Evolutionary conservation across 1,140 invertebrate genomes (phyloP).

Genomic region (Drosophila insularis): DNA sequence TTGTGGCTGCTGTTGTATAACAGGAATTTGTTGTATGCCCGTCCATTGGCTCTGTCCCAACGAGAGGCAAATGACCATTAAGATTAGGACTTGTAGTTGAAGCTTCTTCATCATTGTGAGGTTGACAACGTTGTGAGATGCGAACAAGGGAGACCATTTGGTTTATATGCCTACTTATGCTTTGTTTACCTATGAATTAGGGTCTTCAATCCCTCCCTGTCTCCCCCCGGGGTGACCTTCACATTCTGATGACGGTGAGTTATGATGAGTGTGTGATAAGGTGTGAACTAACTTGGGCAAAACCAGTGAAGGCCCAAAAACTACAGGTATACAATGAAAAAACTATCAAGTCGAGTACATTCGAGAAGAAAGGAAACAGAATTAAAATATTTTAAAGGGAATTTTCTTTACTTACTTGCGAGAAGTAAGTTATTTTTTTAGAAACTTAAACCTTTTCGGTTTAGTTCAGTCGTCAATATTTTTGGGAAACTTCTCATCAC

Average conservation of each 20-base stretch:
- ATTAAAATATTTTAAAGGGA: too few species aligned
- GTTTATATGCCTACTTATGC: slow-evolving; percentile 54
- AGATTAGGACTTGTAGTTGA: slow-evolving; percentile 31
- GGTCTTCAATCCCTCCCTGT: not conserved
- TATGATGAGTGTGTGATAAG: not conserved
- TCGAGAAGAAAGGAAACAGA: not conserved
- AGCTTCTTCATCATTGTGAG: slow-evolving; percentile 30
- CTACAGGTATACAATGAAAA: not conserved
- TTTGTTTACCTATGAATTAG: slow-evolving; percentile 42
- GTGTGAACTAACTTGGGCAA: slow-evolving; percentile 15
- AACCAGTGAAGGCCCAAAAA: not conserved
- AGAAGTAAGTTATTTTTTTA: too few species aligned
- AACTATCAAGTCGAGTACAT: not conserved
- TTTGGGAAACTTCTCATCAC: not conserved
- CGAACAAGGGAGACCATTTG: slow-evolving; percentile 5
- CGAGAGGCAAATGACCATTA: slow-evolving; percentile 20
- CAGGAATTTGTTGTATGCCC: slow-evolving; percentile 45
- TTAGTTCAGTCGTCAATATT: too few species aligned
- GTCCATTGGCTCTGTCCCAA: slow-evolving; percentile 8
- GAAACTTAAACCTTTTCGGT: too few species aligned
- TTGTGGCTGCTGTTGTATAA: slow-evolving; percentile 63
- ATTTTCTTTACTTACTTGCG: too few species aligned
- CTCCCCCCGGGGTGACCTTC: slow-evolving; percentile 2
- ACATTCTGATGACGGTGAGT: not conserved
- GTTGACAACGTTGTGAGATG: slow-evolving; percentile 40